Evolutionary conservation across 2,797 vertebrate genomes (phyloP), one percentile per base, ranked within the genome.

Genomic region (Spinibarbus caldwelli): DNA sequence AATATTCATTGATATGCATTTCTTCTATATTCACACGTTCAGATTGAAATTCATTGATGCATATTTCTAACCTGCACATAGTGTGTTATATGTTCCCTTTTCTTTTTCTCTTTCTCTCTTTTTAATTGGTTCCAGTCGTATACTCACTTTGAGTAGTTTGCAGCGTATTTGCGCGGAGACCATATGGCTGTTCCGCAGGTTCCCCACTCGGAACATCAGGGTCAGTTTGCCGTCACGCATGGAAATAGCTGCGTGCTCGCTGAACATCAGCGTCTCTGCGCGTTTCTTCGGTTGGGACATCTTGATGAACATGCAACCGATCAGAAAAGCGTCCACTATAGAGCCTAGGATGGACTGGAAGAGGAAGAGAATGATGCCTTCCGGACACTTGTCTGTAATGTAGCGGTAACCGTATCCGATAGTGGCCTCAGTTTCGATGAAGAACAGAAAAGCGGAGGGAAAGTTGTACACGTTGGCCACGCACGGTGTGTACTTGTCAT

Each of bases 271-370:
- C 26, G 98, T 99, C 96, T 99, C 98, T 0, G 98, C 98, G 91
- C 98, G 91, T 89, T 99, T 99, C 94, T 99, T 99, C 90, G 98
- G 98, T 93, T 99, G 98, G 66, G 98, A 99, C 98, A 99, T 99
- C 95, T 99, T 99, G 91, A 99, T 99, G 90, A 99, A 99, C 98
- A 99, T 99, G 93, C 98, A 99, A 88, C 98, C 98, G 86, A 99
- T 99, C 89, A 99, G 93, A 90, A 99, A 99, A 80, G 98, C 98
- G 85, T 99, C 98, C 89, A 99, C 98, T 88, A 99, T 99, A 90
- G 98, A 99, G 47, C 98, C 98, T 43, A 99, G 95, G 92, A 99
- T 98, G 89, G 98, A 99, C 93, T 99, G 98, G 93, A 99, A 98
- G 86, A 99, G 97, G 92, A 99, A 99, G 82, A 99, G 97, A 87